Evolutionary conservation across 2,888 invertebrate genomes (phyloP).

Genomic region (Ophion ellenae): DNA sequence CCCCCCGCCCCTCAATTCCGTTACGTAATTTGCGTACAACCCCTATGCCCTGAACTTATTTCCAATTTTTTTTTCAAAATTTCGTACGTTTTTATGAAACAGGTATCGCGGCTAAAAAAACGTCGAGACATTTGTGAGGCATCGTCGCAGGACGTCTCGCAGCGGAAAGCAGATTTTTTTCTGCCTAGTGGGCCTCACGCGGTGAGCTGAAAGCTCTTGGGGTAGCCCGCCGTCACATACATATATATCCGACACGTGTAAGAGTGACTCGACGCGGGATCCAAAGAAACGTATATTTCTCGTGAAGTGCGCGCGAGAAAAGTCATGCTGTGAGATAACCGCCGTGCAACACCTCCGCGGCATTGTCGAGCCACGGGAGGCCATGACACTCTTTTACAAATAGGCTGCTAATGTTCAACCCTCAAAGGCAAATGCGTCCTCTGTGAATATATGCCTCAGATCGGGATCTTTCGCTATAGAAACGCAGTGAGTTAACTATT

Average conservation of each 20-base stretch:
- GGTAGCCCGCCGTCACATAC: conserved; percentile 4
- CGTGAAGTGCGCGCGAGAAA: conserved; percentile 51
- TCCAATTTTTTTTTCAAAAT: no score
- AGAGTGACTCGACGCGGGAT: conserved; percentile 60
- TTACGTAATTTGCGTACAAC: no score
- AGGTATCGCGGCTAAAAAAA: conserved; percentile 49
- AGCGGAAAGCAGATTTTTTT: conserved; percentile 17
- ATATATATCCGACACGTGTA: conserved; percentile 8
- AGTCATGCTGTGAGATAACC: conserved; percentile 72
- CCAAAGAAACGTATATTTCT: conserved; percentile 45
- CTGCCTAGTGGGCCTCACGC: conserved; percentile 17
- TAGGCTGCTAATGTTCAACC: conserved; percentile 67
- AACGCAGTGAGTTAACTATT: conserved; percentile 37
- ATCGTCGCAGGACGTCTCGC: conserved; percentile 23
- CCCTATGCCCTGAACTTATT: no score
- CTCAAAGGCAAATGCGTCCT: conserved; percentile 60
- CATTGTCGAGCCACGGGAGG: conserved; percentile 69
- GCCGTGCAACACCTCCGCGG: conserved; percentile 67
- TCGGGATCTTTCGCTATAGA: conserved; percentile 32
- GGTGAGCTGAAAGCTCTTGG: conserved; percentile 37
- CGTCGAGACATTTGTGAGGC: conserved; percentile 1
- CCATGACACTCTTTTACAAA: conserved; percentile 68
- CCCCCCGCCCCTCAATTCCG: no score
- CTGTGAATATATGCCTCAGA: conserved; percentile 35
- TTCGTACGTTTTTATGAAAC: background rate